Percentiles rank a stretch among this genome's conserved stretches.
Evolutionary conservation across 1,140 invertebrate genomes (phyloP).

Genomic region (Tetragnatha versicolor): DNA sequence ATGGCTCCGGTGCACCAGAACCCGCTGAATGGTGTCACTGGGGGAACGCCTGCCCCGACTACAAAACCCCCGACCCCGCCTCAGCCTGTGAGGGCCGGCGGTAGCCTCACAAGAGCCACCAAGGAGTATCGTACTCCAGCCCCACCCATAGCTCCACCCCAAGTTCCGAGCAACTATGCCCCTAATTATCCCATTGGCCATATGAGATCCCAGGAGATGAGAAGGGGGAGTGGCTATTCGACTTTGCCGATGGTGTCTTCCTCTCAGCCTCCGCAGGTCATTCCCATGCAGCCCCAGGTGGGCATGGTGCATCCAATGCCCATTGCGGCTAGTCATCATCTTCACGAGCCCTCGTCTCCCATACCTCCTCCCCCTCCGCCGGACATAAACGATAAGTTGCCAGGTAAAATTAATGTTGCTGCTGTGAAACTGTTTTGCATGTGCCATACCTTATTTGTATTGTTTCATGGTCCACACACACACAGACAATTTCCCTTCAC

Average conservation of each 20-base stretch:
- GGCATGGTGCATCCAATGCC: slow-evolving; percentile 78
- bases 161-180: slow-evolving; percentile 89
- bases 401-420: slow-evolving; percentile 69
- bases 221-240: slow-evolving; percentile 77
- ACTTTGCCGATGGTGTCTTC: slow-evolving; percentile 67
- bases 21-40: slow-evolving; percentile 55
- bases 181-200: slow-evolving; percentile 82
- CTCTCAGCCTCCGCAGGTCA: slow-evolving; percentile 65
- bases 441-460: too few species aligned
- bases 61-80: slow-evolving; percentile 95
- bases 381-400: slow-evolving; percentile 71
- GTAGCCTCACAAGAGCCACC: slow-evolving; percentile 75
- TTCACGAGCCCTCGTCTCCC: slow-evolving; percentile 69
- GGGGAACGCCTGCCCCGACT: slow-evolving; percentile 85
- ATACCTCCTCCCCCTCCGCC: slow-evolving; percentile 69
- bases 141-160: slow-evolving; percentile 90
- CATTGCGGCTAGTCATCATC: slow-evolving; percentile 1
- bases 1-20: slow-evolving; percentile 25
- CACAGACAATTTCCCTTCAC: too few species aligned
- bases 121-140: slow-evolving; percentile 87
- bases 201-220: slow-evolving; percentile 62
- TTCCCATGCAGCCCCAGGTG: slow-evolving; percentile 61
- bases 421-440: too few species aligned
- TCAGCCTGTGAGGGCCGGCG: slow-evolving; percentile 68
- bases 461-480: too few species aligned